A percentile compares a stretch with the other conserved stretches of the same genome.
Conservation (phyloP, 2,113 vertebrate species). For the Orcinus orca region DNA sequence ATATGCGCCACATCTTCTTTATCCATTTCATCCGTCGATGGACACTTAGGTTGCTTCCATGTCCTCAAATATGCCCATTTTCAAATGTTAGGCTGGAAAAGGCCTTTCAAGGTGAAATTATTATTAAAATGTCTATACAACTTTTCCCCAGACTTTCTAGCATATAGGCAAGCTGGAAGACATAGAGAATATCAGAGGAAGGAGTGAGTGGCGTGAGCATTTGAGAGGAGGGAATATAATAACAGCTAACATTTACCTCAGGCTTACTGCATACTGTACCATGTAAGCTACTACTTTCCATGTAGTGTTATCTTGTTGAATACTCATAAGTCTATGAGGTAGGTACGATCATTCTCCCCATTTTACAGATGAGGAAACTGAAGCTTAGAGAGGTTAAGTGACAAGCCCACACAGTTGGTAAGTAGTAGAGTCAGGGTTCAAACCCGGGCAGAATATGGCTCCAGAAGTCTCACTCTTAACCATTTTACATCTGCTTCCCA, state of each 20-base stretch:
- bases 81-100: background rate
- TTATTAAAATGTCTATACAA: background rate
- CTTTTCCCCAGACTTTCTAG: background rate
- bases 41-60: too few relatives aligned
- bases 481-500: background rate
- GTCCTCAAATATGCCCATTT: background rate
- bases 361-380: background rate
- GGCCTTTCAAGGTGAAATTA: constrained; percentile 24
- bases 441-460: background rate
- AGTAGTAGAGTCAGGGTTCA: constrained; percentile 11
- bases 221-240: background rate
- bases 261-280: background rate
- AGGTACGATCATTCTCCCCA: background rate
- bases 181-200: background rate
- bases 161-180: background rate
- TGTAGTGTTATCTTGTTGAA: background rate
- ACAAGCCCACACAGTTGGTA: background rate
- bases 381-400: background rate
- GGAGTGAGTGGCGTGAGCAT: background rate
- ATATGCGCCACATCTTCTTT: too few relatives aligned
- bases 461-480: background rate
- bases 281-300: background rate
- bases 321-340: constrained; percentile 4
- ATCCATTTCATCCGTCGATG: too few relatives aligned
- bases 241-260: background rate